Evolutionary conservation across 2,888 invertebrate species (phyloP), one percentile per base, ranked within the genome.

Genomic region (Prenolepis imparis): DNA sequence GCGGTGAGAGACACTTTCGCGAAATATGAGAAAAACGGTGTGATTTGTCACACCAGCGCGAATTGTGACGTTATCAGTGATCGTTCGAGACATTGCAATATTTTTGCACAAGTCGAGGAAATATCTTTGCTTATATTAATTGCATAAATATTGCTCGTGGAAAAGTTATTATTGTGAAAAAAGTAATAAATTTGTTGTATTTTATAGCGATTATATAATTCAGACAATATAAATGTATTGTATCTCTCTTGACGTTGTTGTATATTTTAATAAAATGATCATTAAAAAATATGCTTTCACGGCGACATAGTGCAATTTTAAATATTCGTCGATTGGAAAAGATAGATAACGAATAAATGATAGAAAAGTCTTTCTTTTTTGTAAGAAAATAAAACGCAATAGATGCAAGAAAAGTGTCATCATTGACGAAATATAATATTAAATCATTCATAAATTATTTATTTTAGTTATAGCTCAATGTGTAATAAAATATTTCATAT

Each of bases 301-400:
- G 6, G 44, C 21, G 21, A 15, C 1, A 61, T 63, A 32, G 48
- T 32, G 32, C 61, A 41, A 32, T 75, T 64, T 75, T 21, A 75
- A 64, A 64, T 64, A 64, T 75, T 74, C 21, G 6, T 44, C 15
- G 6, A n/a, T 48, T 11, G 64, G 9, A 21, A 28, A 48, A 32
- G 32, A 44, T 44, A 44, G 21, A 32, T 28, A 32, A 32, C 21
- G 21, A 63, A 48, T 48, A 41, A 1, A 15, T 18, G 6, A 18
- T 64, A 21, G 63, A 36, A 75, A 36, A 64, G 18, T 21, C 21
- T 48, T 36, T 64, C 21, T 18, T 48, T 21, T 75, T 64, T 48
- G 21, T 75, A 64, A 63, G 48, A 48, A 21, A 63, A 3, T 44
- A 44, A 44, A 21, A 74, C 18, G 9, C 32, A 44, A 32, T 64